Base-by-base conservation (phyloP, 2,797 vertebrate genomes). In the Diplodus puntazzo region DNA sequence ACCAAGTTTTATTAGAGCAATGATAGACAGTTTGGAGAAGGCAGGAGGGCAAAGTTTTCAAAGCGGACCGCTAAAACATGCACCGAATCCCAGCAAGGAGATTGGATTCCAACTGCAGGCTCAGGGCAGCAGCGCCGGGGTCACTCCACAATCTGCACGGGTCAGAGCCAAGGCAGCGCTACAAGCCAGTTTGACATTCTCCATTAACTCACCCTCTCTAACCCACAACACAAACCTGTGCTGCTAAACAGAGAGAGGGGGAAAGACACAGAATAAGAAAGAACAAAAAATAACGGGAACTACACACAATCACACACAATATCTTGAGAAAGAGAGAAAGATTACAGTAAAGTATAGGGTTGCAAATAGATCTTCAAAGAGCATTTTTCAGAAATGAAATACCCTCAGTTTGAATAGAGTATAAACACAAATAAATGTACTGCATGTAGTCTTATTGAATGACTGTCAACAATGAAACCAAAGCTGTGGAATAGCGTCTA, bases 61-160 rank as follows among this genome's bases (percentile, higher is more conserved):
- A 91, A 92, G 69, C 39, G 12, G 69, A 75, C 85, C 49, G 88
- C 80, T 92, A 91, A 94, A 94, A 94, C 92, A 92, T 89, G 92
- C 90, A 80, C 70, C 88, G 74, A 68, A 87, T 93, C 88, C 87
- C 84, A 21, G 79, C 77, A n/a, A 86, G 89, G 92, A 95, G 94
- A 95, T 95, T 95, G 93, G 93, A 94, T 94, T 94, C 90, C 83
- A 76, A 88, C 84, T 75, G 49, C 81, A 75, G 89, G 88, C 88
- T 87, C 53, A 54, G 75, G 89, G 91, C 88, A 79, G 83, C 88
- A 55, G 34, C 83, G 11, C 69, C 0, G 70, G 85, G 93, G 94
- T 95, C 94, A 94, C 70, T 82, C 84, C 83, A 89, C 93, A 95
- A 94, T 95, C 94, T 94, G 86, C 88, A 88, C 61, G 76, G 94